Evolutionary conservation across 2,888 invertebrate genomes (phyloP).

Genomic region (Hypomecis atomaria): DNA sequence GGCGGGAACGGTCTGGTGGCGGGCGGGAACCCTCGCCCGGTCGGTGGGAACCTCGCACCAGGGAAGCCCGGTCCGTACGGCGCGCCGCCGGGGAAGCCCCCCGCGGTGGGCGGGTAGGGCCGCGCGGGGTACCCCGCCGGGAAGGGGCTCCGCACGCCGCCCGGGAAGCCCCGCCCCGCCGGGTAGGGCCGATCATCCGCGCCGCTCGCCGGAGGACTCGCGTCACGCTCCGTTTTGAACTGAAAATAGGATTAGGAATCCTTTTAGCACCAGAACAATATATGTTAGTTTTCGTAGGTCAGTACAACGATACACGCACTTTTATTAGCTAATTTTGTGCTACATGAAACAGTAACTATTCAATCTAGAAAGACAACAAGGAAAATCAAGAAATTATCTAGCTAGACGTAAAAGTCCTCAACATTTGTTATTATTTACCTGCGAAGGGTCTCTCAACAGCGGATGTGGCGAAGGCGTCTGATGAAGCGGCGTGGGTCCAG

Average conservation of each 20-base stretch:
- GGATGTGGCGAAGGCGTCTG: background rate
- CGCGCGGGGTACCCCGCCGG: conserved; percentile 30
- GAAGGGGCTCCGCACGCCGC: conserved; percentile 1
- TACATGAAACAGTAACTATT: too few relatives aligned
- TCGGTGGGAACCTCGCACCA: conserved; percentile 2
- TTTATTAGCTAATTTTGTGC: too few relatives aligned
- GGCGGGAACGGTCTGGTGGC: conserved; percentile 55
- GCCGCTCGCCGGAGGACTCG: conserved; percentile 8
- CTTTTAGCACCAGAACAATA: too few relatives aligned
- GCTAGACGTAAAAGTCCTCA: background rate
- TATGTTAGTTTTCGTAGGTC: too few relatives aligned
- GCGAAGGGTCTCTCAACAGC: conserved; percentile 1
- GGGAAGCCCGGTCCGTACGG: background rate
- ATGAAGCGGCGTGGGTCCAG: background rate
- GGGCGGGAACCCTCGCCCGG: conserved; percentile 47
- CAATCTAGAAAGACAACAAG: too few relatives aligned
- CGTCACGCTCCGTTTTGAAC: conserved; percentile 15
- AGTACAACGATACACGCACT: too few relatives aligned
- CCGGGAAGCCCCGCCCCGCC: conserved; percentile 6
- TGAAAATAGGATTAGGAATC: background rate
- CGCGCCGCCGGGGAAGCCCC: conserved; percentile 1
- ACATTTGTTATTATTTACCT: background rate
- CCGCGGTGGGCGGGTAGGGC: conserved; percentile 27
- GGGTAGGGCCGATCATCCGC: conserved; percentile 8
- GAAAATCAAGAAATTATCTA: too few relatives aligned